A percentile compares a stretch with the other conserved stretches of the same genome.
phyloP scores from a whole-genome alignment of 2,797 vertebrate genomes.

The Oophaga sylvatica region DNA sequence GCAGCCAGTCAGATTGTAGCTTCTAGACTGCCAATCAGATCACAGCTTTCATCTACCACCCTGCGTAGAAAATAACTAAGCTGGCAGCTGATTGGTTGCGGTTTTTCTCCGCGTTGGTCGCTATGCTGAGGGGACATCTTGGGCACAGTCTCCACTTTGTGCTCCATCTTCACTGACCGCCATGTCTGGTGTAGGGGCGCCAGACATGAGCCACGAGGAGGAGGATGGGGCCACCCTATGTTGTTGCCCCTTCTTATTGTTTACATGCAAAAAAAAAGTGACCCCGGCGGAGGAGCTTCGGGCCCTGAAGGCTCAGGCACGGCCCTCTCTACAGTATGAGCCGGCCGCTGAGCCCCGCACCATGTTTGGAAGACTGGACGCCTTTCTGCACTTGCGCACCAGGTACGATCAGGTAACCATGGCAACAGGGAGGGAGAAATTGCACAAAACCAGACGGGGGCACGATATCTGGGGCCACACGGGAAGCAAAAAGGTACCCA shows the following conservation, averaged over 20 bases:
- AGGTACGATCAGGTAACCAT: not conserved
- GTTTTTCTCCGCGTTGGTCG: not conserved
- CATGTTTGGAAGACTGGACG: not conserved
- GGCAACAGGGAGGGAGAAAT: too few species aligned
- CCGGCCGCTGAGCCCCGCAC: not conserved
- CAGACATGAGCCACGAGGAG: not conserved
- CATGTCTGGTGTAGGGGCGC: not conserved
- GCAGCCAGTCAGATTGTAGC: not conserved
- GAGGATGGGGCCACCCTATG: not conserved
- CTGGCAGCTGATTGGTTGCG: not conserved
- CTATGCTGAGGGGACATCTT: not conserved
- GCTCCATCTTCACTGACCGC: not conserved
- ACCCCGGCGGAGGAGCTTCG: rapidly evolving
- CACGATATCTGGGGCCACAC: too few species aligned
- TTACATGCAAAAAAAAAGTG: not conserved
- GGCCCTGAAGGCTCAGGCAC: not conserved
- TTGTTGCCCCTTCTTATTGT: not conserved
- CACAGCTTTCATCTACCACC: not conserved
- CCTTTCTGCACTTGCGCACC: not conserved
- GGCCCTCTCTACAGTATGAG: not conserved
- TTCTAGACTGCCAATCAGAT: not conserved
- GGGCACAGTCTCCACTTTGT: not conserved
- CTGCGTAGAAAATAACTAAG: not conserved
- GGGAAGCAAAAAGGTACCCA: not conserved
- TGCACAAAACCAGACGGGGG: too few species aligned